Conservation (phyloP, 2,797 vertebrate genomes). For the Scolopax rusticola region DNA sequence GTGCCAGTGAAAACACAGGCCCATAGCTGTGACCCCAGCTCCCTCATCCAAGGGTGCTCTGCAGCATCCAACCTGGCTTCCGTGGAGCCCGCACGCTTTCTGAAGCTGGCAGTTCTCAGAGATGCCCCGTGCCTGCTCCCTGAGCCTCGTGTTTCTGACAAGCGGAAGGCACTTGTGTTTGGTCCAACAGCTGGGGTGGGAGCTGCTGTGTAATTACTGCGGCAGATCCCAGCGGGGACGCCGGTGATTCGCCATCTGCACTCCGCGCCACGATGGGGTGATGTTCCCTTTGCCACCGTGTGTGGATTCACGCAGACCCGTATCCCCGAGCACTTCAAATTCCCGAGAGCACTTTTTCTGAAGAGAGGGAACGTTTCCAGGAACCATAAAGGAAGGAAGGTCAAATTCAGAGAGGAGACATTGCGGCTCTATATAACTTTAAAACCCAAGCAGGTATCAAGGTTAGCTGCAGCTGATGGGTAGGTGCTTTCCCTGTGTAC, state of each 20-base stretch:
- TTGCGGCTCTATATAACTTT: neutral
- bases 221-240: neutral
- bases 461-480: neutral
- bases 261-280: rapidly evolving
- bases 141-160: neutral
- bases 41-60: neutral
- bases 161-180: neutral
- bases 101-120: neutral
- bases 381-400: neutral
- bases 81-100: neutral
- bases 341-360: neutral
- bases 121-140: rapidly evolving
- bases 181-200: neutral
- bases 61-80: neutral
- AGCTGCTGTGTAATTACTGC: neutral
- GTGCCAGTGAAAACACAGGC: rapidly evolving
- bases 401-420: neutral
- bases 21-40: neutral
- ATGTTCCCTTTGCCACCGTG: neutral
- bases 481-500: neutral
- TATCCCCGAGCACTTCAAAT: neutral
- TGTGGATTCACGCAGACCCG: neutral
- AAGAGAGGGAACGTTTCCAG: conserved; percentile 11
- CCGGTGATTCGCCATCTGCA: neutral
- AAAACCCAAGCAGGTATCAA: neutral